Conservation (phyloP, 2,888 invertebrate genomes). For the Parnassius orleans region DNA sequence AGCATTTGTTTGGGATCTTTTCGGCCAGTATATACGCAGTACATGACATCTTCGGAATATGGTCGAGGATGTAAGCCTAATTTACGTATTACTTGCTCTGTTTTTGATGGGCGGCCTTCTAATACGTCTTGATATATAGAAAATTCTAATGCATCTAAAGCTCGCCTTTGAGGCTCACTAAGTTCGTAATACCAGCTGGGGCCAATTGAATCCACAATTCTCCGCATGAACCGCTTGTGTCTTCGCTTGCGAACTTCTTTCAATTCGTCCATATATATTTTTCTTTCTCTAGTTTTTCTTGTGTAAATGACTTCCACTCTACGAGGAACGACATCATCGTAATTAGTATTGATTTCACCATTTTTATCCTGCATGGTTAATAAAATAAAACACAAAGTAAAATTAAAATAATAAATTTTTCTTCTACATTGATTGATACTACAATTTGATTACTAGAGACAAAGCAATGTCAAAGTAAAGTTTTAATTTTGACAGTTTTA, state of each 20-base stretch:
- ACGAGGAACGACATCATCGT: conserved; percentile 18
- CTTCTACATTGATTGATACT: conserved; percentile 18
- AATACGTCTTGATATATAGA: conserved; percentile 64
- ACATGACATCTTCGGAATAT: conserved; percentile 51
- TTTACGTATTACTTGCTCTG: conserved; percentile 44
- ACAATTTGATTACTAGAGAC: conserved; percentile 12
- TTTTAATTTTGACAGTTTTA: background rate
- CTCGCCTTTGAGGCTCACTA: conserved; percentile 57
- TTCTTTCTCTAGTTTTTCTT: conserved; percentile 52
- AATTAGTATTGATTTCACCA: background rate
- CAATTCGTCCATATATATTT: conserved; percentile 66
- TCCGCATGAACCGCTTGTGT: conserved; percentile 40
- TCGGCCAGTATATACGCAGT: conserved; percentile 51
- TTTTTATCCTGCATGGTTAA: conserved; percentile 29
- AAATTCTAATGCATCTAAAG: conserved; percentile 51
- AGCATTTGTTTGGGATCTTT: conserved; percentile 65
- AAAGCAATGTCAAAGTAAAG: conserved; percentile 9
- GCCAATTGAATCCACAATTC: conserved; percentile 48
- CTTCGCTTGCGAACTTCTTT: conserved; percentile 46
- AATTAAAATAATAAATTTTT: conserved; percentile 16
- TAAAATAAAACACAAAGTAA: conserved; percentile 28
- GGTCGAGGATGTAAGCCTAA: conserved; percentile 61
- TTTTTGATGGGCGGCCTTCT: conserved; percentile 56
- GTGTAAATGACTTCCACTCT: conserved; percentile 52
- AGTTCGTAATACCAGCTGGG: conserved; percentile 70